A percentile compares a stretch with the other conserved stretches of the same genome.
Evolutionary conservation across 2,113 vertebrate species (phyloP).

Genomic region (Litocranius walleri): DNA sequence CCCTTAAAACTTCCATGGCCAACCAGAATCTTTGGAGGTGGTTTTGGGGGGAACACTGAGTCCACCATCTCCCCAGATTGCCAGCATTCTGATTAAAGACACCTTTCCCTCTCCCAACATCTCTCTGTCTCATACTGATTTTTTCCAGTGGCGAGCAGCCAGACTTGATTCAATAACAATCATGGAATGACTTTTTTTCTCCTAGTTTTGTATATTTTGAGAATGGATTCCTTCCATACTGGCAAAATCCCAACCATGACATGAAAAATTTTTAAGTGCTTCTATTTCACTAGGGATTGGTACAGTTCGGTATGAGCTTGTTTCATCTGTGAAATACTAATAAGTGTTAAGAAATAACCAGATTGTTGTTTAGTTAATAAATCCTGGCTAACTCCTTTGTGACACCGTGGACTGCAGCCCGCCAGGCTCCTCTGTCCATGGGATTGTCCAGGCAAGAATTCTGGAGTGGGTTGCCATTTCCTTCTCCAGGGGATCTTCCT

Average conservation of each 20-base stretch:
- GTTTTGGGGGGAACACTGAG: background rate
- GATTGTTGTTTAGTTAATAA: background rate
- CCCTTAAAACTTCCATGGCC: background rate
- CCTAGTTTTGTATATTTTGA: background rate
- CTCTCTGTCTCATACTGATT: background rate
- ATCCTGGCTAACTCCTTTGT: background rate
- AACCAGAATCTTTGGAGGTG: background rate
- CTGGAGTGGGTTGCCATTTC: background rate
- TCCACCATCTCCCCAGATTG: background rate
- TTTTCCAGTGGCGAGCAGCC: background rate
- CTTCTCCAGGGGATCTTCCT: background rate
- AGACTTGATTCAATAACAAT: background rate
- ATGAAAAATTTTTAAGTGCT: background rate
- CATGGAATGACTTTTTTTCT: background rate
- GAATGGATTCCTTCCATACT: background rate
- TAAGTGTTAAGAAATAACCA: background rate
- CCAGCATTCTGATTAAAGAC: background rate
- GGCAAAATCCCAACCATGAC: background rate
- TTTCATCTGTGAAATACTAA: background rate
- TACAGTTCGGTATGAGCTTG: background rate
- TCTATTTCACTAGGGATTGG: background rate
- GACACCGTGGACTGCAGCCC: background rate
- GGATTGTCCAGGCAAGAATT: background rate
- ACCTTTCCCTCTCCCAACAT: background rate
- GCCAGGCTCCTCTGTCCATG: background rate